Percentiles rank a stretch among this genome's conserved stretches.
Conservation (phyloP, 2,888 invertebrate species). For the Periphyllus acericola region DNA sequence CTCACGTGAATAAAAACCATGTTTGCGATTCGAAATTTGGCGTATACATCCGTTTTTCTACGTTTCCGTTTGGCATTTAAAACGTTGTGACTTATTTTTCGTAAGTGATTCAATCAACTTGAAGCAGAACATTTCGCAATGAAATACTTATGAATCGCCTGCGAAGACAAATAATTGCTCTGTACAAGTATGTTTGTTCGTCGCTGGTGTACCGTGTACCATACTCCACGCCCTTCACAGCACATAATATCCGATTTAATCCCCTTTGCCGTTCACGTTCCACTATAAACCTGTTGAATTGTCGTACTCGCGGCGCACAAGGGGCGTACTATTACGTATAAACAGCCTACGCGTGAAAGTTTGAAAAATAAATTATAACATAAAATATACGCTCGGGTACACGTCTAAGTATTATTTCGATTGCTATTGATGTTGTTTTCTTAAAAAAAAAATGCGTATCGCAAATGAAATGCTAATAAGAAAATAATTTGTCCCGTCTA, state of each 20-base stretch:
- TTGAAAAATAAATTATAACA: too few relatives aligned
- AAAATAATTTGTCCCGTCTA: too few relatives aligned
- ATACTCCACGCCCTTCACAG: not conserved
- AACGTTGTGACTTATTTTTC: too few relatives aligned
- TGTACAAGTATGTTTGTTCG: not conserved
- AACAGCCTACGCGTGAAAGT: not conserved
- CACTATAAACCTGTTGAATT: conserved; percentile 14
- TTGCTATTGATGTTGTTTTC: too few relatives aligned
- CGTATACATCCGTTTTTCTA: too few relatives aligned
- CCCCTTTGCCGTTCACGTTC: not conserved
- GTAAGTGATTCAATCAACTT: not conserved
- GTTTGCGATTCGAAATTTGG: too few relatives aligned
- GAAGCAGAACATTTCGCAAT: not conserved
- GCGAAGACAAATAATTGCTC: conserved; percentile 1
- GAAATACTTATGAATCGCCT: not conserved
- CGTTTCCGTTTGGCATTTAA: too few relatives aligned
- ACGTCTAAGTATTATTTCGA: too few relatives aligned
- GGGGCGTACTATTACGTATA: not conserved
- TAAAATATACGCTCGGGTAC: too few relatives aligned
- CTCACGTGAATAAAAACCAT: too few relatives aligned
- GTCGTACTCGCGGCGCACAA: not conserved
- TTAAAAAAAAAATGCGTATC: too few relatives aligned
- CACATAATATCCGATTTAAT: not conserved
- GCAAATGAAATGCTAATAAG: too few relatives aligned
- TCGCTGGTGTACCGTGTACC: not conserved